Evolutionary conservation across 2,888 invertebrate species (phyloP), one percentile per base, ranked within the genome.

Genomic region (Urechis unicinctus): DNA sequence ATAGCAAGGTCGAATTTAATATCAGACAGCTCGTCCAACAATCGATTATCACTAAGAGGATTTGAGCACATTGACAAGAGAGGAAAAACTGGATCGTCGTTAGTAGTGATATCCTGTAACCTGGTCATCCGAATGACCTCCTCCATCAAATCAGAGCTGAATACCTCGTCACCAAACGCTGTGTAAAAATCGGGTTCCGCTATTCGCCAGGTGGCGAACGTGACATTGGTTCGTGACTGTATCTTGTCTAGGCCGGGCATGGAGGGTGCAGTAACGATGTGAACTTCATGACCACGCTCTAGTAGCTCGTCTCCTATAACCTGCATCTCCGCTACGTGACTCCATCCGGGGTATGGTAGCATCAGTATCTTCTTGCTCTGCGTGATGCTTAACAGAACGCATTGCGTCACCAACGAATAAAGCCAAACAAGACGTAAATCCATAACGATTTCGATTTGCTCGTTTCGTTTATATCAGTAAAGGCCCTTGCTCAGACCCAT

Each of bases 1-100:
- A 61, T 24, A 2, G 55, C 57, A 31, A 60, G 42, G 49, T 60
- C 57, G 26, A 56, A 50, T 4, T 54, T 36, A 9, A 55, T 24
- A 13, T 17, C 36, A 24, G 25, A 21, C 25, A 59, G 26, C 17
- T 49, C 30, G n/a, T 3, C 30, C 3, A 22, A 43, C n/a, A 61
- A 44, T 13, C 30, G 29, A 9, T 59, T 44, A 30, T 59, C 58
- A 28, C 36, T 29, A 25, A 61, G 52, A 0, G 52, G 30, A 44
- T 61, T 61, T 2, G 24, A 51, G 30, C 61, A 61, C 36, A 17
- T 9, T 17, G 36, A 9, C 17, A 17, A 36, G 9, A 17, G 9
- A 36, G 36, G 36, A 17, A 36, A 36, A 17, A 13, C 9, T 36
- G 36, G 36, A 13, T 36, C 36, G 17, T 13, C 36, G 36, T 36